Conservation (phyloP, 1,140 invertebrate genomes). For the Megathymus violae region DNA sequence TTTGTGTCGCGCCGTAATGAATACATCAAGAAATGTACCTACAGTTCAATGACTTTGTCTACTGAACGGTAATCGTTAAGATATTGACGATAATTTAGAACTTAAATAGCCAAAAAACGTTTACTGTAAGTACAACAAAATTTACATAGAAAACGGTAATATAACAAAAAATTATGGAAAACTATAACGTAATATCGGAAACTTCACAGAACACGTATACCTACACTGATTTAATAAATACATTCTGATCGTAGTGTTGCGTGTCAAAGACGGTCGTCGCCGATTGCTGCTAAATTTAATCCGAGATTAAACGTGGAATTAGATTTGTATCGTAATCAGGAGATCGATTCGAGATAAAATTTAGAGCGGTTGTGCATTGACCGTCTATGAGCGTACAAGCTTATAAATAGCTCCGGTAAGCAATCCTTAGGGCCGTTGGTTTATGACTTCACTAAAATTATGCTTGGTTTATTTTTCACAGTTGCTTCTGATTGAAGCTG, state of each 20-base stretch:
- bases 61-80: too few relatives aligned
- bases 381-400: background rate
- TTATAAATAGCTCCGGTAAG: background rate
- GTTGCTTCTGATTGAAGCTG: background rate
- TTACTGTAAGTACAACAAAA: too few relatives aligned
- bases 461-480: background rate
- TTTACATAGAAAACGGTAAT: too few relatives aligned
- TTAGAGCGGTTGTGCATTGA: slow-evolving; percentile 12
- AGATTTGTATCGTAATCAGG: slow-evolving; percentile 27
- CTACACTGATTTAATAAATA: slow-evolving; percentile 6
- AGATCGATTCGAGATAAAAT: slow-evolving; percentile 26
- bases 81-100: too few relatives aligned
- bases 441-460: background rate
- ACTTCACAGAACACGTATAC: background rate
- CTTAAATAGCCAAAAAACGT: too few relatives aligned
- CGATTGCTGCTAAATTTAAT: slow-evolving; percentile 19
- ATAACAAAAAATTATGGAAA: too few relatives aligned
- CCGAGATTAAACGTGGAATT: slow-evolving; percentile 16
- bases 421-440: background rate
- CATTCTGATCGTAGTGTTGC: slow-evolving; percentile 6
- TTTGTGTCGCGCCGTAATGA: too few relatives aligned
- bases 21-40: too few relatives aligned
- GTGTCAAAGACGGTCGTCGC: slow-evolving; percentile 5
- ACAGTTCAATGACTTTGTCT: too few relatives aligned
- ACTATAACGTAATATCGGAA: too few relatives aligned